A percentile compares a stretch with the other conserved stretches of the same genome.
These are phyloP conservation scores for Agonopterix arenella DNA, from an alignment of 2,888 invertebrate genomes.

Conservation along the genomic window DNA sequence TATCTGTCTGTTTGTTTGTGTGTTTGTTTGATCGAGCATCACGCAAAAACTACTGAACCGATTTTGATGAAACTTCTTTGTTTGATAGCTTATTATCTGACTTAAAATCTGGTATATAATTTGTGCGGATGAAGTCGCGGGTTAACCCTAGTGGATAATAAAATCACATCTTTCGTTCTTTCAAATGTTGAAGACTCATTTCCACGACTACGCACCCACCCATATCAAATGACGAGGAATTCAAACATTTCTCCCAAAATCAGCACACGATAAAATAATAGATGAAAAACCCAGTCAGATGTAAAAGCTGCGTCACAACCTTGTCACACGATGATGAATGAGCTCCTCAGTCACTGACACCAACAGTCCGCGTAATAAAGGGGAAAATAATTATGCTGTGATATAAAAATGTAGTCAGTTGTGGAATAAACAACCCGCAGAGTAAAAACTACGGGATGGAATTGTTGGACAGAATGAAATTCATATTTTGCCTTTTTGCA, in stretches of 20 bases:
- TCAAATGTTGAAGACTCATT: not conserved
- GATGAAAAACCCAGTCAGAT: not conserved
- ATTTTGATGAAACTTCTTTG: too few species aligned
- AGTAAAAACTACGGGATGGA: not conserved
- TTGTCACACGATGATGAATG: slow-evolving; percentile 8
- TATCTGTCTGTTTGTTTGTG: too few species aligned
- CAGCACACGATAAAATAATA: not conserved
- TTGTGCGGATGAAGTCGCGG: too few species aligned
- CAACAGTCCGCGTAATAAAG: slow-evolving; percentile 8
- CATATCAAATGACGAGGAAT: not conserved
- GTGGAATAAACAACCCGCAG: not conserved
- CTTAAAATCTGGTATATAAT: too few species aligned
- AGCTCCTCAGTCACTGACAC: slow-evolving; percentile 7
- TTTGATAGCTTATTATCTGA: too few species aligned
- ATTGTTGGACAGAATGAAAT: too few species aligned
- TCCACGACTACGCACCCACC: not conserved
- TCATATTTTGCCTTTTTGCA: not conserved
- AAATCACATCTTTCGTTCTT: too few species aligned
- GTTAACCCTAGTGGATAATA: too few species aligned
- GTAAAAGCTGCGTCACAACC: slow-evolving; percentile 6
- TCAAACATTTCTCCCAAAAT: not conserved
- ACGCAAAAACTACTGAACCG: too few species aligned
- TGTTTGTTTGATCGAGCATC: too few species aligned
- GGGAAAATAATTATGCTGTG: slow-evolving; percentile 8
- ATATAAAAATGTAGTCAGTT: not conserved